A percentile compares a stretch with the other conserved stretches of the same genome.
Conservation (phyloP, 2,797 vertebrate species). For the Ciconia nigra region DNA sequence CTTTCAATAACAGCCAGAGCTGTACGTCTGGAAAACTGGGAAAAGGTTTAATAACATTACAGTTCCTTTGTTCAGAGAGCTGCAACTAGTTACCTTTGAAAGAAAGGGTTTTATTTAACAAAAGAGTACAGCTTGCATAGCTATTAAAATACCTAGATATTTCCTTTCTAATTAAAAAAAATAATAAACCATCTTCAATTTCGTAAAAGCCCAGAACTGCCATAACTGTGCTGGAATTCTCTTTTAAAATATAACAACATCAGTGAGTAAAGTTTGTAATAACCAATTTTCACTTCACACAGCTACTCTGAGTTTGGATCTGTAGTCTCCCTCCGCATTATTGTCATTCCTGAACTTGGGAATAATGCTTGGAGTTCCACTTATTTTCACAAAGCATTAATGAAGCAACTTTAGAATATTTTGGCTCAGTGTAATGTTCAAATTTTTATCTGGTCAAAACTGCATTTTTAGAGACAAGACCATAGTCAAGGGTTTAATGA, state of each 20-base stretch:
- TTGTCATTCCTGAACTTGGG: neutral
- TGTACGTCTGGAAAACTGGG: constrained; percentile 58
- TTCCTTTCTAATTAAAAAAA: constrained; percentile 42
- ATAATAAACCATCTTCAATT: neutral
- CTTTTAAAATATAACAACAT: neutral
- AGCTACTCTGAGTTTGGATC: neutral
- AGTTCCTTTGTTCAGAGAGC: constrained; percentile 51
- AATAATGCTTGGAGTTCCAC: neutral
- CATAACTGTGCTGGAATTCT: neutral
- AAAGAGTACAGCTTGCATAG: neutral
- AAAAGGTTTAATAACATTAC: constrained; percentile 67
- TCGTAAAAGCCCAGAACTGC: neutral
- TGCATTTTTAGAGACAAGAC: neutral
- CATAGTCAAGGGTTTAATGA: neutral
- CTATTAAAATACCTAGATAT: constrained; percentile 43
- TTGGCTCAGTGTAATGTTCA: neutral
- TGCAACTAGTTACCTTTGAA: constrained; percentile 53
- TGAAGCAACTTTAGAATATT: neutral
- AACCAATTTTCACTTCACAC: neutral
- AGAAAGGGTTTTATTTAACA: constrained; percentile 41
- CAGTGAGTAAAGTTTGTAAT: neutral
- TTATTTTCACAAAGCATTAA: neutral
- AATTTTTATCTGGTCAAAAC: neutral
- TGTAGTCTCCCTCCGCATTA: neutral
- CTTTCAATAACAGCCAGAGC: constrained; percentile 63